Conservation (phyloP, 1,140 invertebrate genomes). For the Cecropterus lyciades region DNA sequence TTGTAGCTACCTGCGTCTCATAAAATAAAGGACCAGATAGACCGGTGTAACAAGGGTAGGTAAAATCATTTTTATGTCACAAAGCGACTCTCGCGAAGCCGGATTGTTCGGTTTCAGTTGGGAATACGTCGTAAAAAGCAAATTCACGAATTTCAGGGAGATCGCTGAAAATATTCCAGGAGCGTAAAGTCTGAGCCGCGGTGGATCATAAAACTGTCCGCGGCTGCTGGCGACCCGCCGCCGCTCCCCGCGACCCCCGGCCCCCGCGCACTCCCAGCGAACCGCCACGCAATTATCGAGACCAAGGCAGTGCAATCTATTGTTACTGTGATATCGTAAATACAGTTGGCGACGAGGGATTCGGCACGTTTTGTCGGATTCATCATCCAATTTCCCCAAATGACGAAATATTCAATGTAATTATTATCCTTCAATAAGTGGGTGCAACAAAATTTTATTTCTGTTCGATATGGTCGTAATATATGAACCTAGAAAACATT, state of each 20-base stretch:
- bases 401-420: too few relatives aligned
- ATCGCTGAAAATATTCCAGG: slow-evolving; percentile 17
- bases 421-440: too few relatives aligned
- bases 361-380: too few relatives aligned
- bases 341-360: too few relatives aligned
- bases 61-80: slow-evolving; percentile 10
- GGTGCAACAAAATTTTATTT: too few relatives aligned
- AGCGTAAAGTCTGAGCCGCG: slow-evolving; percentile 12
- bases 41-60: not conserved
- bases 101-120: slow-evolving; percentile 19
- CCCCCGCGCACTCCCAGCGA: not conserved
- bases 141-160: slow-evolving; percentile 22
- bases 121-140: slow-evolving; percentile 29
- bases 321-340: too few relatives aligned
- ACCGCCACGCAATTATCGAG: not conserved
- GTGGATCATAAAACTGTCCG: slow-evolving; percentile 26
- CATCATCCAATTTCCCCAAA: too few relatives aligned
- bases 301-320: not conserved
- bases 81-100: slow-evolving; percentile 1
- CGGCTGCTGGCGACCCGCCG: not conserved
- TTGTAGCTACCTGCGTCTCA: not conserved
- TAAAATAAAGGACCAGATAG: not conserved
- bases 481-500: too few relatives aligned
- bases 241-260: not conserved
- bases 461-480: too few relatives aligned